Conservation (phyloP, 2,113 vertebrate genomes). For the Carassius auratus region DNA sequence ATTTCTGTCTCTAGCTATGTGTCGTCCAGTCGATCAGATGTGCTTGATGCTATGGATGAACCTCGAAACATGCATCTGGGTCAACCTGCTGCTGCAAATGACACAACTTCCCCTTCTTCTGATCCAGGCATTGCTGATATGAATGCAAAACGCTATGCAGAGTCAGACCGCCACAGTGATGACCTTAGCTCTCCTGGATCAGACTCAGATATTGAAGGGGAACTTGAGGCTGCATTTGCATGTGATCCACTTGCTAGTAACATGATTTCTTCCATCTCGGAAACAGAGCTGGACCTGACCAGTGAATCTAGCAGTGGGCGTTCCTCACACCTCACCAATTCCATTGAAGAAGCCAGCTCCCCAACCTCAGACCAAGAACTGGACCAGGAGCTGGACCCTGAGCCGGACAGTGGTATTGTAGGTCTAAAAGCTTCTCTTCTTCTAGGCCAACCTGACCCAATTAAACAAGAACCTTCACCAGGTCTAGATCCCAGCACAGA, state of each 20-base stretch:
- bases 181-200: constrained; percentile 91
- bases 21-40: constrained; percentile 67
- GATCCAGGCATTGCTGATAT: constrained; percentile 96
- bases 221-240: constrained; percentile 82
- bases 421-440: constrained; percentile 85
- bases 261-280: constrained; percentile 98
- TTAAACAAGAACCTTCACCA: constrained; percentile 66
- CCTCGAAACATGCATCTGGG: constrained; percentile 48
- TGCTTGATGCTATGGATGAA: constrained; percentile 53
- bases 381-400: constrained; percentile 83
- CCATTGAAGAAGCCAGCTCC: constrained; percentile 95
- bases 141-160: constrained; percentile 80
- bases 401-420: constrained; percentile 81
- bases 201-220: constrained; percentile 88
- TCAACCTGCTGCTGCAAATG: constrained; percentile 67
- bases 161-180: constrained; percentile 79
- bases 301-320: constrained; percentile 87
- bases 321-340: constrained; percentile 96
- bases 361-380: constrained; percentile 90
- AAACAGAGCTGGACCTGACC: constrained; percentile 93
- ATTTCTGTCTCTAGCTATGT: constrained; percentile 68
- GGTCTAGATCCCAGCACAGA: constrained; percentile 63
- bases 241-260: constrained; percentile 82
- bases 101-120: constrained; percentile 91
- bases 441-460: constrained; percentile 75